Percentiles rank a stretch among this genome's conserved stretches.
These are phyloP conservation scores for Achatina immaculata DNA, from an alignment of 1,140 invertebrate genomes.

Conservation along the genomic window DNA sequence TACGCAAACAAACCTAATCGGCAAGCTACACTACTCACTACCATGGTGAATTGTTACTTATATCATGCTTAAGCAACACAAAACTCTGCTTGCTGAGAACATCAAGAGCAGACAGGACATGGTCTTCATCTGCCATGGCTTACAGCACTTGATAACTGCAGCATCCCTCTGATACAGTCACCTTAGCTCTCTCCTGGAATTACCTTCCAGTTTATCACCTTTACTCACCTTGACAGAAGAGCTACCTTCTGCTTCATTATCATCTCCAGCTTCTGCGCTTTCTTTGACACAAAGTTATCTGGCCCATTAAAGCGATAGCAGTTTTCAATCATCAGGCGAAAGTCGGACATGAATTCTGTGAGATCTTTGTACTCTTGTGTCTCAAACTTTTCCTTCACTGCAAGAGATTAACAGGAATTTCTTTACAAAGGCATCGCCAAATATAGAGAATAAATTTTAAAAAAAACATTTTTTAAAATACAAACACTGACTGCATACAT, in stretches of 20 bases:
- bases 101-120: too few species aligned
- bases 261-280: constrained; percentile 72
- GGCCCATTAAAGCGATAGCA: constrained; percentile 74
- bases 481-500: neutral
- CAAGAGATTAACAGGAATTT: constrained; percentile 49
- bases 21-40: too few species aligned
- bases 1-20: too few species aligned
- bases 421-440: neutral
- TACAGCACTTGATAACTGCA: too few species aligned
- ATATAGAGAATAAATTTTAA: constrained; percentile 9
- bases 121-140: too few species aligned
- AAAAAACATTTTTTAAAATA: neutral
- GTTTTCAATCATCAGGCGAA: constrained; percentile 74
- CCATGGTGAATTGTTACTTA: too few species aligned
- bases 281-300: constrained; percentile 71
- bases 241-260: constrained; percentile 73
- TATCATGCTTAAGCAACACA: too few species aligned
- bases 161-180: too few species aligned
- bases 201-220: too few species aligned
- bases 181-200: too few species aligned
- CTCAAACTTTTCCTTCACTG: constrained; percentile 73
- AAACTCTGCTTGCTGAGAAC: too few species aligned
- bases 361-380: constrained; percentile 69
- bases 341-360: constrained; percentile 72
- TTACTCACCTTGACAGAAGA: constrained; percentile 69